A percentile compares a stretch with the other conserved stretches of the same genome.
Conservation (phyloP, 2,888 invertebrate genomes). For the Lepidochrysops patricia region DNA sequence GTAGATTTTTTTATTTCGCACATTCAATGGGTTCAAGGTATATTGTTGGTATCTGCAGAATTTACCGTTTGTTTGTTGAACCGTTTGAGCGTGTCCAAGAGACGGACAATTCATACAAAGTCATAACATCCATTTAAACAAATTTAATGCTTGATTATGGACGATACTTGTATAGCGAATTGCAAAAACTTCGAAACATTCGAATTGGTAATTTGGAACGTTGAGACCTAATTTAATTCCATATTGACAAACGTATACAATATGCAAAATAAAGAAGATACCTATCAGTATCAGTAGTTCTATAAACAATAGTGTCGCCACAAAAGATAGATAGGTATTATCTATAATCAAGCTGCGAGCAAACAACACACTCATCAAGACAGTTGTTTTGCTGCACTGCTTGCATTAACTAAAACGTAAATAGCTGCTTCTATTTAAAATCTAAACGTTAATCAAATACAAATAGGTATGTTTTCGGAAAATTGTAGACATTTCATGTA, state of each 20-base stretch:
- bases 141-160: background rate
- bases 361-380: no score
- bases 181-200: background rate
- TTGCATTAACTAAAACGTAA: no score
- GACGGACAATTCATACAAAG: background rate
- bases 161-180: background rate
- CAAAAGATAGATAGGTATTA: no score
- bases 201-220: background rate
- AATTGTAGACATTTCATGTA: background rate
- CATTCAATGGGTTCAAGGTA: constrained; percentile 2
- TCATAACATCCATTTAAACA: background rate
- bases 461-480: background rate
- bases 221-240: no score
- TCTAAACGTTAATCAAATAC: no score
- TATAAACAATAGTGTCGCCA: no score
- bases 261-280: no score
- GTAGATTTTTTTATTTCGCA: background rate
- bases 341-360: no score
- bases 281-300: no score
- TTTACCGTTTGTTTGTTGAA: constrained; percentile 1
- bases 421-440: no score
- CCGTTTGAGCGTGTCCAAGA: background rate
- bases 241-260: no score
- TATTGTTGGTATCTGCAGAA: background rate
- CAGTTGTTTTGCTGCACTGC: no score